Conservation (phyloP, 2,113 vertebrate species). For the Pelodiscus sinensis region DNA sequence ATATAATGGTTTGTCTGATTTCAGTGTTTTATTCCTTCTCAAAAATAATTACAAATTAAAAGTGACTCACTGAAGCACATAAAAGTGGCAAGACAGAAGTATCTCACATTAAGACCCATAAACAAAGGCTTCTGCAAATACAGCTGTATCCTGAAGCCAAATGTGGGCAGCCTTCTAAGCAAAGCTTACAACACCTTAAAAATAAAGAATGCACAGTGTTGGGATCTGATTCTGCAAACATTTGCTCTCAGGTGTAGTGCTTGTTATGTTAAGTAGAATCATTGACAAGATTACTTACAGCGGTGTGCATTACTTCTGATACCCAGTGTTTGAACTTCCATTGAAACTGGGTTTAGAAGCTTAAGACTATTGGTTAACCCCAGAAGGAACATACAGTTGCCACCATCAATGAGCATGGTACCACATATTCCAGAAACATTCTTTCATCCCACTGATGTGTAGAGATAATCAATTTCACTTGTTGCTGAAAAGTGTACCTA, state of each 20-base stretch:
- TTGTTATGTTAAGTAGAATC: not conserved
- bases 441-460: not conserved
- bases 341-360: not conserved
- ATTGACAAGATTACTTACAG: not conserved
- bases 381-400: not conserved
- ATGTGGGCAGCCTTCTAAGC: not conserved
- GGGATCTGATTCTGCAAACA: not conserved
- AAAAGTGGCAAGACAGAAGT: not conserved
- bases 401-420: not conserved
- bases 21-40: not conserved
- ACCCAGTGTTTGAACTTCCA: not conserved
- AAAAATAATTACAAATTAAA: not conserved
- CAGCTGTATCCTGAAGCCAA: not conserved
- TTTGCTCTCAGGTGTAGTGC: not conserved
- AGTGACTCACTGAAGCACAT: not conserved
- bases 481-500: not conserved
- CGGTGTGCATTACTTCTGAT: not conserved
- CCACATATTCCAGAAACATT: not conserved
- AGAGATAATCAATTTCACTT: not conserved
- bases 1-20: not conserved
- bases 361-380: not conserved
- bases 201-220: not conserved
- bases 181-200: not conserved
- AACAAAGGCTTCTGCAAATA: not conserved
- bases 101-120: not conserved